Conservation (phyloP, 2,113 vertebrate genomes). For the Apteryx owenii region DNA sequence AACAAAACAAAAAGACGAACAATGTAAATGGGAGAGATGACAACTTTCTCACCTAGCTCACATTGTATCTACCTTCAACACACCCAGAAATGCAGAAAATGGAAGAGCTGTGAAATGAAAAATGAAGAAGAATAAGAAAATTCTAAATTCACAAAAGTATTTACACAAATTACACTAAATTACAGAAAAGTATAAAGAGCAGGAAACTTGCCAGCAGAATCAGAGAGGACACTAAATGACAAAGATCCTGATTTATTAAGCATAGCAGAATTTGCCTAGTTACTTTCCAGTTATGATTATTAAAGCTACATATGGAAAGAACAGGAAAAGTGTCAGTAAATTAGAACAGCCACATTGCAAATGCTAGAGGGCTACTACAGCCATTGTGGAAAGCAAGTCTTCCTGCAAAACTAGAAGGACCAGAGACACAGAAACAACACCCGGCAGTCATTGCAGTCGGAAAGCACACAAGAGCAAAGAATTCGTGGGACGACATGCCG, state of each 20-base stretch:
- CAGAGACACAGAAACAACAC: not conserved
- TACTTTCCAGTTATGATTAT: accelerated
- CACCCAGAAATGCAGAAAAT: not conserved
- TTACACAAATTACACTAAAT: not conserved
- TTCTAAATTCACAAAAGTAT: not conserved
- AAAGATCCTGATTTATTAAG: not conserved
- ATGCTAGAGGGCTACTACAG: not conserved
- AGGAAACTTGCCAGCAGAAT: not conserved
- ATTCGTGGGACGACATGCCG: accelerated
- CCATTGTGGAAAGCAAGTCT: not conserved
- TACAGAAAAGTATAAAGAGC: not conserved
- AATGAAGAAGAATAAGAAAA: not conserved
- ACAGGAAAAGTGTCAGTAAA: not conserved
- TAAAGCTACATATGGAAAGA: not conserved
- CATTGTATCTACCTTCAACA: not conserved
- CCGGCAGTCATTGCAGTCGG: accelerated
- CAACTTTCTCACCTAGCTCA: not conserved
- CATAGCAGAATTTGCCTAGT: not conserved
- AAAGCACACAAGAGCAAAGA: not conserved
- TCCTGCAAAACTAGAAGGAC: not conserved
- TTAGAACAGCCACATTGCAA: not conserved
- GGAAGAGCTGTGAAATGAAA: not conserved
- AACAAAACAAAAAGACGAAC: not conserved
- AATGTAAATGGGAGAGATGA: not conserved
- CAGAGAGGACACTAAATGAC: not conserved